Base-by-base conservation (phyloP, 2,888 invertebrate species). In the Lissocephala sabroskyi region DNA sequence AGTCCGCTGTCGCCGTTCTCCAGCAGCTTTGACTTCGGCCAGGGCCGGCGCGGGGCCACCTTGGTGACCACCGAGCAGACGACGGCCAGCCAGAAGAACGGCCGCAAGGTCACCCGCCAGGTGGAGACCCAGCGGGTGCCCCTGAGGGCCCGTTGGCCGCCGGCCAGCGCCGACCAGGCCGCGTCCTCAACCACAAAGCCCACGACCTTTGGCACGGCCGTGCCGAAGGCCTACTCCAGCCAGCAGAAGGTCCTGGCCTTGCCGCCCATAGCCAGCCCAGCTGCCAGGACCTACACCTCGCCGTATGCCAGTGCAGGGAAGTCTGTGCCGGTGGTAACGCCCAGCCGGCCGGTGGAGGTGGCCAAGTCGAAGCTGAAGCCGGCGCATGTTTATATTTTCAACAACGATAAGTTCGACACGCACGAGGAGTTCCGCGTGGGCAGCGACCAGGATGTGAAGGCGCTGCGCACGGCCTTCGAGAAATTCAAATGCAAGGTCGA, bases 311-410 rank as follows among this genome's bases (percentile, higher is more conserved):
- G 44, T 40, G 10, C 10, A 4, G 16, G 23, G 3, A 23, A 23
- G 23, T 16, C 16, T 11, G 23, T 1, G 13, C 14, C 35, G 9
- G 6, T 35, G 16, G 9, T 41, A 1, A 32, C 18, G 3, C n/a
- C 43, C 5, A 35, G 28, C 11, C 33, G 1, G 13, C 16, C n/a
- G 5, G 7, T 23, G 1, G 3, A 35, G 9, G 6, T 6, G n/a
- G 32, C 1, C 17, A 60, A 55, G 44, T 49, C 48, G 9, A 77
- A 75, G 18, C 55, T 68, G 1, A 74, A 79, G 29, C 78, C 84
- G 1, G 84, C 83, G 1, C 59, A 68, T 16, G 79, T 75, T 2
- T 70, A 79, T 13, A 80, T 84, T 42, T 82, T 84, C 36, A 83
- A 84, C 46, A 78, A 83, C 17, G 82, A 81, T 36, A 59, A 62